phyloP scores from a whole-genome alignment of 2,113 vertebrate genomes.

The Sceloporus tristichus region DNA sequence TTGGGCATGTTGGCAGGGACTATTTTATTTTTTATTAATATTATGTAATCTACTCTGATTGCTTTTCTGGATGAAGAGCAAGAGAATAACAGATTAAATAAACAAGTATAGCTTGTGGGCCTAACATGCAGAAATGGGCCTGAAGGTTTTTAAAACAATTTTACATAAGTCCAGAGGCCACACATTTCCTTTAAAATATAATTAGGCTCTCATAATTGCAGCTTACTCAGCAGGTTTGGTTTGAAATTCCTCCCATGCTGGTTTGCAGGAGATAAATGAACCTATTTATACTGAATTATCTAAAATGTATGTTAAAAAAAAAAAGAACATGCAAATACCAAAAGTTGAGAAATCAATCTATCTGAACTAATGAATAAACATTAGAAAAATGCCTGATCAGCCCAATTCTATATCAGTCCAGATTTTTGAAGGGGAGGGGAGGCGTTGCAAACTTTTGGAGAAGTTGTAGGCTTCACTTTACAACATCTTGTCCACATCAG shows the following conservation, averaged over 20 bases:
- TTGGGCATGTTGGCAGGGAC: no score
- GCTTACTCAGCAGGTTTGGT: not conserved
- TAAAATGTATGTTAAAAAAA: constrained; percentile 30
- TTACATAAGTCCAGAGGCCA: not conserved
- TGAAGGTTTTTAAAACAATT: constrained; percentile 1
- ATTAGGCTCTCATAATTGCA: not conserved
- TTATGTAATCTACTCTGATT: not conserved
- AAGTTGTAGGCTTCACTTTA: constrained; percentile 84
- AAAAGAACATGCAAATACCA: constrained; percentile 48
- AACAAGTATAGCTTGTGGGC: not conserved
- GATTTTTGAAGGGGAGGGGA: constrained; percentile 39
- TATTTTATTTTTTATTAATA: not conserved
- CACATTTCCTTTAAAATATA: constrained; percentile 11
- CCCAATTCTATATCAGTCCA: constrained; percentile 45
- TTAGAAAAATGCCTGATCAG: constrained; percentile 21
- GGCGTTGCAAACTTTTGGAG: constrained; percentile 81
- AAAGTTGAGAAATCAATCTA: constrained; percentile 31
- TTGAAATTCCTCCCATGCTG: constrained; percentile 1
- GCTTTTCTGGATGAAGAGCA: not conserved
- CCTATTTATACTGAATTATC: constrained; percentile 17
- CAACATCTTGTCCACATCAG: constrained; percentile 87
- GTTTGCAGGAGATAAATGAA: not conserved
- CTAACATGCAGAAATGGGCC: not conserved
- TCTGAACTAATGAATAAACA: constrained; percentile 62
- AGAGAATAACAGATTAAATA: not conserved